Conservation (phyloP, 2,113 vertebrate species). For the Pygoscelis antarcticus region DNA sequence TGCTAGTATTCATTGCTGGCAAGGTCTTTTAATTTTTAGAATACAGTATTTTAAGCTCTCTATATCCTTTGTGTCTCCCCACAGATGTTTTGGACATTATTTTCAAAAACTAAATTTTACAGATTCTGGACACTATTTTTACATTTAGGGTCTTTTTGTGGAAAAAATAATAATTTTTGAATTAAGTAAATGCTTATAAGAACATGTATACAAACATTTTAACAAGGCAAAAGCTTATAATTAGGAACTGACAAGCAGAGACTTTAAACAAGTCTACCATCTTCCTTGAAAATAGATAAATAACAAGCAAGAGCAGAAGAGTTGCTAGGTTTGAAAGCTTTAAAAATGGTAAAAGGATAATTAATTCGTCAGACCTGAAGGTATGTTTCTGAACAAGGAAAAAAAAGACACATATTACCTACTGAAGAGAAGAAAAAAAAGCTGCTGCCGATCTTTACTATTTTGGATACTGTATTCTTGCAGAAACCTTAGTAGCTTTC, state of each 20-base stretch:
- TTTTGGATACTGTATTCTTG: neutral
- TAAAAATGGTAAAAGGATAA: neutral
- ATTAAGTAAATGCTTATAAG: neutral
- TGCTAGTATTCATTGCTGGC: slow-evolving; percentile 5
- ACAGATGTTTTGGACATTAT: slow-evolving; percentile 26
- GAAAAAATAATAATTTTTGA: slow-evolving; percentile 24
- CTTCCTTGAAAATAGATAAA: neutral
- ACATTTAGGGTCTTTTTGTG: neutral
- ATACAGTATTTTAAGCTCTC: slow-evolving; percentile 29
- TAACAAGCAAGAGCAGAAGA: neutral
- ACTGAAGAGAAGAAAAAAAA: neutral
- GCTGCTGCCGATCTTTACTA: neutral
- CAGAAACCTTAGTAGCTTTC: neutral
- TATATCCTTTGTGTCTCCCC: neutral
- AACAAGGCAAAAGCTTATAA: slow-evolving; percentile 4
- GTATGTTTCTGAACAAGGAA: neutral
- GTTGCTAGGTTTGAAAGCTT: neutral
- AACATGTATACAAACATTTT: slow-evolving; percentile 3
- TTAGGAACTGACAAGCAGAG: neutral
- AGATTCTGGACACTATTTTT: neutral
- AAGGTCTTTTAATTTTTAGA: slow-evolving; percentile 37
- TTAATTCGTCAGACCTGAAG: neutral
- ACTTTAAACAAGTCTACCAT: neutral
- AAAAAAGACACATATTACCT: neutral
- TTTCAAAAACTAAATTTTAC: neutral